A percentile compares a stretch with the other conserved stretches of the same genome.
Conservation (phyloP, 53 echinoderm and acorn worm species). For the Henricia sp. region DNA sequence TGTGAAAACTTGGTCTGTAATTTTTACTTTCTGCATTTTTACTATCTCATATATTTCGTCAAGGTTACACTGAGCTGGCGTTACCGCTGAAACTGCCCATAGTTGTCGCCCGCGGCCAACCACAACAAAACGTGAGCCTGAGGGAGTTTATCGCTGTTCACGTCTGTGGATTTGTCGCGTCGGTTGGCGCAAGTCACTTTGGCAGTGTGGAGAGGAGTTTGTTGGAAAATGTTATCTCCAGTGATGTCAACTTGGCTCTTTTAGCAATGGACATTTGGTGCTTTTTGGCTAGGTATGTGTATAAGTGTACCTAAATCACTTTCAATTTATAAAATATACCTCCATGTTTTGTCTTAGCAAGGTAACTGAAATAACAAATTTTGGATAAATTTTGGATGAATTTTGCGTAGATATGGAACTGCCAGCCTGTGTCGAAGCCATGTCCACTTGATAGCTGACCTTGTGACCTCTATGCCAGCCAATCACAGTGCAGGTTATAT, state of each 20-base stretch:
- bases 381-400: background rate
- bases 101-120: slow-evolving; percentile 71
- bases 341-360: background rate
- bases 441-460: slow-evolving; percentile 67
- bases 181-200: slow-evolving; percentile 68
- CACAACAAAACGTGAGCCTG: slow-evolving; percentile 68
- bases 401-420: slow-evolving; percentile 71
- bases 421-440: slow-evolving; percentile 77
- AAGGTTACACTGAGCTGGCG: slow-evolving; percentile 82
- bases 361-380: background rate
- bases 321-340: background rate
- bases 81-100: slow-evolving; percentile 77
- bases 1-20: too few relatives aligned
- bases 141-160: slow-evolving; percentile 77
- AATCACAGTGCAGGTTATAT: slow-evolving; percentile 71
- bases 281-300: slow-evolving; percentile 85
- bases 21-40: background rate
- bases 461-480: slow-evolving; percentile 71
- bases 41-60: background rate
- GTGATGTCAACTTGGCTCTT: slow-evolving; percentile 62
- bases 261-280: slow-evolving; percentile 95
- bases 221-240: slow-evolving; percentile 63
- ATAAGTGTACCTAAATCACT: background rate
- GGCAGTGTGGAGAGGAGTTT: slow-evolving; percentile 69
- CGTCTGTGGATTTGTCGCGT: slow-evolving; percentile 79